Conservation (phyloP, 1,140 invertebrate genomes). For the Ctenoplectra terminalis region DNA sequence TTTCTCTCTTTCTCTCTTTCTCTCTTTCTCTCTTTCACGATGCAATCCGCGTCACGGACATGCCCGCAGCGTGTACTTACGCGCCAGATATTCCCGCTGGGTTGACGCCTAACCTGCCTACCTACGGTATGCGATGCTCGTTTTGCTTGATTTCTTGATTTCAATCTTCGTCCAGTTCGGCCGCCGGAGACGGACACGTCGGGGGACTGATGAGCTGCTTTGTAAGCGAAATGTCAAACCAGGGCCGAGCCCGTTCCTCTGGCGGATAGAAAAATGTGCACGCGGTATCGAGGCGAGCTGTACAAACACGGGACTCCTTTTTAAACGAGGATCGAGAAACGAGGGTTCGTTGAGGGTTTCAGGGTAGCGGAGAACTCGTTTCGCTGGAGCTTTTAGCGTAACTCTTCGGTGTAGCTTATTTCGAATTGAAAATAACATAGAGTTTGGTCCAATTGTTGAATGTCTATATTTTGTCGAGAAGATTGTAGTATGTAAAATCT, state of each 20-base stretch:
- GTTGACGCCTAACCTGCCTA: conserved; percentile 69
- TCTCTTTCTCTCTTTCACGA: conserved; percentile 24
- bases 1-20: conserved; percentile 21
- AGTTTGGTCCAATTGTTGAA: no score
- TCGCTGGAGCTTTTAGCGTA: no score
- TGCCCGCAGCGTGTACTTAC: conserved; percentile 65
- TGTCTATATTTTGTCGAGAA: accelerated
- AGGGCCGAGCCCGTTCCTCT: not conserved
- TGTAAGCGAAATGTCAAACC: conserved; percentile 55
- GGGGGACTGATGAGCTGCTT: conserved; percentile 62
- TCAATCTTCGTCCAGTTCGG: conserved; percentile 63
- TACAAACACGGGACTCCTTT: not conserved
- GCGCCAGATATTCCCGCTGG: conserved; percentile 67
- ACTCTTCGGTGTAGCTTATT: no score
- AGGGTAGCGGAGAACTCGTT: not conserved
- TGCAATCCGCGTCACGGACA: conserved; percentile 46
- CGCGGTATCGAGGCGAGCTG: not conserved
- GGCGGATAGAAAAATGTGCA: conserved; percentile 11
- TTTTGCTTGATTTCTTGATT: conserved; percentile 65
- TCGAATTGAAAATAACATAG: no score
- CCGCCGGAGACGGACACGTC: conserved; percentile 45
- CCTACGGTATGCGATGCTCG: conserved; percentile 55
- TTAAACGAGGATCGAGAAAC: not conserved
- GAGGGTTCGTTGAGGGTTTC: not conserved
- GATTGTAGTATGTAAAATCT: no score